These are phyloP conservation scores for Drosophila arizonae DNA, from an alignment of 1,140 invertebrate genomes.

Conservation along the genomic window DNA sequence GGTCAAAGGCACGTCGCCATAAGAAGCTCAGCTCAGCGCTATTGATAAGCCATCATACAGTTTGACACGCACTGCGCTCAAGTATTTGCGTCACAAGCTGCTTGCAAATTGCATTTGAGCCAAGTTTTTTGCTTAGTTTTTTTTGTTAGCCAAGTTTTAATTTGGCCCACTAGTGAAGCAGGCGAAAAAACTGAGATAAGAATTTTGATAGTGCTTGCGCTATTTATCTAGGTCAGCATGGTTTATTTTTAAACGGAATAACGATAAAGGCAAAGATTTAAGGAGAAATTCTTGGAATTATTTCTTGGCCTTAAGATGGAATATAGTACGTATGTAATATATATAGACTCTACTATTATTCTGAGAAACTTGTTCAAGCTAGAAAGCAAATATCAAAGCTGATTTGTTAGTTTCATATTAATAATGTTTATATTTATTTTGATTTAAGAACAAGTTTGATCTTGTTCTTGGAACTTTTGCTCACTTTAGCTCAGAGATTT, in stretches of 20 bases:
- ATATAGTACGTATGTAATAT: too few relatives aligned
- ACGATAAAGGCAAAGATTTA: too few relatives aligned
- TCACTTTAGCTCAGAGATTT: too few relatives aligned
- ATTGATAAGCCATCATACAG: constrained; percentile 57
- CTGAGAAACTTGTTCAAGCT: too few relatives aligned
- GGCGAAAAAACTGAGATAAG: neutral
- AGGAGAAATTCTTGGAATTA: too few relatives aligned
- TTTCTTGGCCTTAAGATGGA: too few relatives aligned
- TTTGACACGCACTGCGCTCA: constrained; percentile 42
- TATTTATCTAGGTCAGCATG: neutral
- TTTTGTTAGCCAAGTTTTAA: neutral
- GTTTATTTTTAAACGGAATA: neutral
- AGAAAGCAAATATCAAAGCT: too few relatives aligned
- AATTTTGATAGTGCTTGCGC: neutral
- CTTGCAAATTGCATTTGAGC: constrained; percentile 52
- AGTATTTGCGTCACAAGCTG: constrained; percentile 64
- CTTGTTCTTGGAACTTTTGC: too few relatives aligned
- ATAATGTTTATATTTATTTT: too few relatives aligned
- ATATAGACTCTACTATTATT: too few relatives aligned
- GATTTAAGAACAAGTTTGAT: too few relatives aligned
- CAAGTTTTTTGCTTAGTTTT: neutral
- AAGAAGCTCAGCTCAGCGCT: constrained; percentile 2
- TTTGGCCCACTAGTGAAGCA: neutral
- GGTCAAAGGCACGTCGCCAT: constrained; percentile 46
- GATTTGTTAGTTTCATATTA: too few relatives aligned